Evolutionary conservation across 2,797 vertebrate species (phyloP), one percentile per base, ranked within the genome.

Genomic region (Clarias pachynema): DNA sequence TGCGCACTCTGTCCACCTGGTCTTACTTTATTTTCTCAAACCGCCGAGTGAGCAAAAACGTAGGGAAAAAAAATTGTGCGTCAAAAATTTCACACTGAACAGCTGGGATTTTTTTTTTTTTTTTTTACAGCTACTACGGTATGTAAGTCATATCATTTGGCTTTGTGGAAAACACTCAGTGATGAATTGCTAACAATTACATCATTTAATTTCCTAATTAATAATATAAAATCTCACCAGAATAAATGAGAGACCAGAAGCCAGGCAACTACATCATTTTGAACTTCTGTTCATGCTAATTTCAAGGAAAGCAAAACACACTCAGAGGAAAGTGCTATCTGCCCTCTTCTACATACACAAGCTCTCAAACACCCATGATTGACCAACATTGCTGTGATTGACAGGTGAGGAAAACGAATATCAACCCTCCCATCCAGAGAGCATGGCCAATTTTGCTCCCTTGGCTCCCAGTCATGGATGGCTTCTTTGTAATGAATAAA

Each of bases 1-100:
- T 57, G 91, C 91, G 77, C 89, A 82, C 88, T 89, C 89, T 87
- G 90, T 89, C 72, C 89, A 79, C 78, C 89, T 73, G 74, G 22
- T 44, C 72, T 60, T 24, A 79, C 15, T 79, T 79, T 79, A 56
- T 66, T 62, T 65, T 34, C 72, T 79, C 44, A 66, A 83, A 80
- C 85, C 86, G 91, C 81, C 90, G 6, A 24, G 68, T 78, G 87
- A 80, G 83, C 90, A 92, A 91, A 81, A 89, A 56, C 40, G 9
- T 18, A 74, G 31, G 12, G 10, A 3, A 49, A 49, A 44, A 4
- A 69, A 60, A 49, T 56, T 53, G 18, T 5, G 56, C 89, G 88
- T 87, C 89, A 90, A 56, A 66, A 37, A 65, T 26, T 53, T 24
- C 59, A 24, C 31, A 15, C 4, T 24, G 56, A 60, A 60, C 75